Evolutionary conservation across 2,888 invertebrate species (phyloP), one percentile per base, ranked within the genome.

Genomic region (Ariolimax columbianus): DNA sequence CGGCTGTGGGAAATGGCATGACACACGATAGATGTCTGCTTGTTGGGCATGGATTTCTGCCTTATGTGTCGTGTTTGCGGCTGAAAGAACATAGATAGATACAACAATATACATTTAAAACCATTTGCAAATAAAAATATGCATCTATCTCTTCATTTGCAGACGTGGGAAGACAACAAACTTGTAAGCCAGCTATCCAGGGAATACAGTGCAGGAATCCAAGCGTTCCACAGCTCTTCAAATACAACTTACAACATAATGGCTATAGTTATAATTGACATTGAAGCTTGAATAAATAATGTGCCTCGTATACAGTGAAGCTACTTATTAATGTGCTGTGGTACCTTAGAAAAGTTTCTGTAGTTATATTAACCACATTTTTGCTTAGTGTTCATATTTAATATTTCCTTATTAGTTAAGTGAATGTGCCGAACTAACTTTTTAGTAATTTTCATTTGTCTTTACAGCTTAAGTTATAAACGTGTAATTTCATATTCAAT

Each of bases 161-260:
- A 77, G 77, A 55, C 77, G 77, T 38, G 55, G 77, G 33, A 77
- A 77, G 26, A 77, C 38, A 26, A 77, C 55, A 36, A 77, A 77
- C 51, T 30, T 77, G 36, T 77, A 51, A 77, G 23, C 33, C 66
- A 66, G 23, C 33, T 1, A 17, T 17, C 14, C 30, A 30, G 66
- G n/a, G 63, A 30, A 2, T 63, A 14, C 30, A 63, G 14, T 63
- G 59, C 6, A 63, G 30, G 4, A n/a, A 30, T 7, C 4, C 33
- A 30, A 1, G 9, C 17, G 33, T 30, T 7, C 30, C 2, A 63
- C 19, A 19, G 2, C n/a, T 30, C 66, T 66, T 66, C 66, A 6
- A 19, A 33, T 3, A 19, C 33, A 63, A 7, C 63, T 33, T 11
- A 11, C 66, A 66, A 3, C 55, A 3, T 55, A 33, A 66, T 63